These are phyloP conservation scores for Philypnodon macrostomus DNA, from an alignment of 2,797 vertebrate genomes.

Conservation along the genomic window DNA sequence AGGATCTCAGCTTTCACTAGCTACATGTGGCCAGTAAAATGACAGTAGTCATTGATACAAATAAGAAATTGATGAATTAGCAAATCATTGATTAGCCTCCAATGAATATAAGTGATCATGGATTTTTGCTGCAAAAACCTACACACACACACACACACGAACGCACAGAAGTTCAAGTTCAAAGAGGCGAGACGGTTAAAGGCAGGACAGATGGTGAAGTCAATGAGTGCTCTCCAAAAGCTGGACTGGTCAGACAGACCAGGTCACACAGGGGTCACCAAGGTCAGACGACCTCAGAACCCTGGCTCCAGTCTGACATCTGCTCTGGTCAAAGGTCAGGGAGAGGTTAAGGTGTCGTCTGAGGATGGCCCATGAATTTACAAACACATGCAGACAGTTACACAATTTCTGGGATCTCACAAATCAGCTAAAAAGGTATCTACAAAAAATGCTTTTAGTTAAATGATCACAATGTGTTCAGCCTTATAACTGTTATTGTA, in stretches of 20 bases:
- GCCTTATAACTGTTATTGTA: constrained; percentile 3
- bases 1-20: too few species aligned
- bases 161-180: constrained; percentile 71
- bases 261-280: constrained; percentile 51
- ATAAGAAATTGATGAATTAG: too few species aligned
- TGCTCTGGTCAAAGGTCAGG: constrained; percentile 63
- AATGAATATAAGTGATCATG: too few species aligned
- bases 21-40: too few species aligned
- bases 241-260: constrained; percentile 64
- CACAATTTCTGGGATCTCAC: constrained; percentile 13
- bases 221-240: constrained; percentile 63
- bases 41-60: too few species aligned
- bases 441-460: too few species aligned
- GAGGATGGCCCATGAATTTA: constrained; percentile 46
- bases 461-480: too few species aligned
- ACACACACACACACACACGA: not conserved
- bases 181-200: constrained; percentile 61
- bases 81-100: too few species aligned
- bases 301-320: constrained; percentile 63
- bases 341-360: constrained; percentile 47
- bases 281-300: constrained; percentile 63
- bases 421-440: not conserved
- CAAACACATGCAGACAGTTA: constrained; percentile 27
- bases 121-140: too few species aligned
- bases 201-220: constrained; percentile 68